Base-by-base conservation (phyloP, 2,797 vertebrate genomes). In the Varecia variegata region DNA sequence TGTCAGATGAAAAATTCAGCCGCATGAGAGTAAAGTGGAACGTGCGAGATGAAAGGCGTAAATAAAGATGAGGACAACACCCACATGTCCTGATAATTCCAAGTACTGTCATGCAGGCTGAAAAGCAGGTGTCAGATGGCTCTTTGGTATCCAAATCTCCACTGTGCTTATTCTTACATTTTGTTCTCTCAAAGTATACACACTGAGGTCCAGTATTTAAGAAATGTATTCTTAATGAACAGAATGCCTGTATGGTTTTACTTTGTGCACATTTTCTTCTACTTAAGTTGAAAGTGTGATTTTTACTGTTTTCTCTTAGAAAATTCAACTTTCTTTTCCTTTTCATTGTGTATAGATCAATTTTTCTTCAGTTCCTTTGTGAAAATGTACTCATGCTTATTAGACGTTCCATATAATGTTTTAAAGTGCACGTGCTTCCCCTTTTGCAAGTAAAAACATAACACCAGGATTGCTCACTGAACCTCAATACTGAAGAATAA, bases 91-190 rank as follows among this genome's bases (percentile, higher is more conserved):
- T 40, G 30, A 21, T 25, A 30, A 74, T 11, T 4, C 23, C 30
- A 10, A 3, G 3, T 0, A 9, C 65, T 56, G 32, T 1, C 20
- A 38, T 4, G 0, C 8, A 20, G 56, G 30, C 30, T 1, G 6
- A 18, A 17, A 52, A 21, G 50, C 47, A 62, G 92, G 27, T 1
- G 4, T 27, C 25, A 6, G 11, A 71, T 13, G 15, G 74, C 65
- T 73, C 50, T n/a, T 21, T 40, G 30, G 56, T 5, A 11, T 13
- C 56, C 5, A 43, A 0, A 0, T 58, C 4, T 43, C 52, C 10
- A 47, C 17, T 87, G 58, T 45, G 25, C 27, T 82, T 58, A 50
- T 15, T 68, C n/a, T 23, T 76, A 50, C 2, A 60, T n/a, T 62
- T 89, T 83, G 25, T 68, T 76, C 32, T 71, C 35, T 38, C 35